Percentiles rank a stretch among this genome's conserved stretches.
Conservation (phyloP, 2,888 invertebrate genomes). For the Sialis lutaria region DNA sequence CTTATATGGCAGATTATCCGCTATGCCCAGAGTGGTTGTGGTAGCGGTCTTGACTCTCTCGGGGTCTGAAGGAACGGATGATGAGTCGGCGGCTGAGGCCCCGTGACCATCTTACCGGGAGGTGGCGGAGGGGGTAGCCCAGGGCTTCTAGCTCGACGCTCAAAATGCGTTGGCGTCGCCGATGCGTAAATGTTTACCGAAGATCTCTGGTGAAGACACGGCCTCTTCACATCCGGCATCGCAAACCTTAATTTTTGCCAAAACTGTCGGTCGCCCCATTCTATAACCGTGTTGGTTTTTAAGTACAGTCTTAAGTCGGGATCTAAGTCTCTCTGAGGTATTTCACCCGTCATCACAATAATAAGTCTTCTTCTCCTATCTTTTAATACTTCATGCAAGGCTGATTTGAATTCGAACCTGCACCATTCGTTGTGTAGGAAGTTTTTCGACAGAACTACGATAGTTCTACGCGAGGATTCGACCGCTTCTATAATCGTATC, state of each 20-base stretch:
- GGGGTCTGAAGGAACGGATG: slow-evolving; percentile 29
- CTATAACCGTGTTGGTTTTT: slow-evolving; percentile 79
- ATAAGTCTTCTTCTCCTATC: slow-evolving; percentile 74
- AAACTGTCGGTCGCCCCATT: slow-evolving; percentile 88
- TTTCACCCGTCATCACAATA: slow-evolving; percentile 76
- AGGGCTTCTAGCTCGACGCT: slow-evolving; percentile 38
- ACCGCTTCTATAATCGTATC: slow-evolving; percentile 88
- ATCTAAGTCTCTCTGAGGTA: slow-evolving; percentile 77
- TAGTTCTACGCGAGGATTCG: slow-evolving; percentile 75
- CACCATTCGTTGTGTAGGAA: slow-evolving; percentile 94
- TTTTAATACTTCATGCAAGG: slow-evolving; percentile 77
- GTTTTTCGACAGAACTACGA: slow-evolving; percentile 79
- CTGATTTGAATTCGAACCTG: slow-evolving; percentile 86
- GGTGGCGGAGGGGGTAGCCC: slow-evolving; percentile 38
- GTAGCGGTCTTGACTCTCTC: slow-evolving; percentile 34
- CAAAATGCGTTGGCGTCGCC: slow-evolving; percentile 24
- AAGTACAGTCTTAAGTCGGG: slow-evolving; percentile 79
- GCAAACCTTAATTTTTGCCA: slow-evolving; percentile 92
- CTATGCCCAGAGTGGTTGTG: slow-evolving; percentile 67
- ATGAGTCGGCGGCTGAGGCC: slow-evolving; percentile 27
- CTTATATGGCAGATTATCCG: slow-evolving; percentile 45
- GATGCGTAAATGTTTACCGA: slow-evolving; percentile 58
- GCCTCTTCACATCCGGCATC: slow-evolving; percentile 61
- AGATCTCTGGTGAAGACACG: slow-evolving; percentile 43
- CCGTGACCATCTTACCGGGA: slow-evolving; percentile 29